phyloP scores from a whole-genome alignment of 2,113 vertebrate species.

The Ginglymostoma cirratum region DNA sequence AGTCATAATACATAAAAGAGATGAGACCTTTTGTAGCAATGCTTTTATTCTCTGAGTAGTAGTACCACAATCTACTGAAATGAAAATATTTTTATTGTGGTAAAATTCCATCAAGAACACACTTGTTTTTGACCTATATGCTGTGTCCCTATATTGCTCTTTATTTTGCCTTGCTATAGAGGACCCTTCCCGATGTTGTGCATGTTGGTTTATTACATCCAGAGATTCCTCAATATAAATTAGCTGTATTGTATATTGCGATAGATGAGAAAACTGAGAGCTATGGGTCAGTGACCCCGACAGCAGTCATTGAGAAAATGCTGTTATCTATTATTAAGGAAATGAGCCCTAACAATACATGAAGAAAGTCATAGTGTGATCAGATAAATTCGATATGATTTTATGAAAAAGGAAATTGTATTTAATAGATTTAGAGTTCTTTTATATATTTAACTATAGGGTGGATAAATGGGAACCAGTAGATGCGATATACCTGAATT shows the following conservation, averaged over 20 bases:
- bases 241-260: background rate
- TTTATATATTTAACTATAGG: background rate
- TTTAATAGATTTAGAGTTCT: too few relatives aligned
- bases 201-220: background rate
- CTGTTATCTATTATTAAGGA: background rate
- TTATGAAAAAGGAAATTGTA: too few relatives aligned
- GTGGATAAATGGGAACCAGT: background rate
- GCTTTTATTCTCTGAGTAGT: conserved; percentile 44
- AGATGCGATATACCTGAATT: background rate
- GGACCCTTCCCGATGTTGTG: background rate
- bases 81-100: background rate
- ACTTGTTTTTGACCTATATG: background rate
- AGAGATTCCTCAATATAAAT: background rate
- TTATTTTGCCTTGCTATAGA: background rate
- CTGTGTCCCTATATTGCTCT: background rate
- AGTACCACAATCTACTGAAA: conserved; percentile 49
- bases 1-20: conserved; percentile 36
- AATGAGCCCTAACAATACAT: background rate
- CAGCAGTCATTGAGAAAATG: background rate
- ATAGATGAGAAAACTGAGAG: background rate
- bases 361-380: background rate
- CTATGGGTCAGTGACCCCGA: background rate
- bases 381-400: background rate
- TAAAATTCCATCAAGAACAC: background rate
- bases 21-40: background rate